Conservation (phyloP, 92 coral and sea anemone species). For the Parazoanthus swiftii region DNA sequence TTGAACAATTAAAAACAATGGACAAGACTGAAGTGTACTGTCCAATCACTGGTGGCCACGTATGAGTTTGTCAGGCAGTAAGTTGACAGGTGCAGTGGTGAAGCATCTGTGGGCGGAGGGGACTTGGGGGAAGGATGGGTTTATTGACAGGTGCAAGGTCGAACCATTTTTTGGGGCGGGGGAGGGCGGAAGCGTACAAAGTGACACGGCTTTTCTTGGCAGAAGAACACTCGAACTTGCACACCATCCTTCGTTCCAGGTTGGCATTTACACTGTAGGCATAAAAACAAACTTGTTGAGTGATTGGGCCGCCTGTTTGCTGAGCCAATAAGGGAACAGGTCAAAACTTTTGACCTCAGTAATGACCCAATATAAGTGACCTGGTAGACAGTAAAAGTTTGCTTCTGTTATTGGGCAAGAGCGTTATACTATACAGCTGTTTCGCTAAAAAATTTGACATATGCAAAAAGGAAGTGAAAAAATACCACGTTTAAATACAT, state of each 20-base stretch:
- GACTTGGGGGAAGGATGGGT: no score
- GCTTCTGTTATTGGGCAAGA: no score
- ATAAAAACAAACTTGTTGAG: neutral
- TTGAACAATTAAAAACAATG: neutral
- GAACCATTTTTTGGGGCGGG: neutral
- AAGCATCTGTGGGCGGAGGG: neutral
- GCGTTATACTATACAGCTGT: no score
- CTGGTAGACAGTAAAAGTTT: no score
- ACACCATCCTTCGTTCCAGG: constrained; percentile 1
- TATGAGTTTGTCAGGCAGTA: neutral
- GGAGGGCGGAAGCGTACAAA: constrained; percentile 11
- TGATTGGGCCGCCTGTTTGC: neutral
- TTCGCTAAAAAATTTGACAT: no score
- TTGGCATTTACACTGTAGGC: constrained; percentile 16
- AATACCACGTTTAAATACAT: no score
- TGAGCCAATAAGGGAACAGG: neutral
- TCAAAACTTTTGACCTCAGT: no score
- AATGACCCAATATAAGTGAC: neutral
- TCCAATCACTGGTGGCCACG: neutral
- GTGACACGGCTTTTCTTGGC: constrained; percentile 17
- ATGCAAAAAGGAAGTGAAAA: no score
- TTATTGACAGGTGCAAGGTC: neutral
- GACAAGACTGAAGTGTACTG: neutral
- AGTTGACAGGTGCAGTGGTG: neutral
- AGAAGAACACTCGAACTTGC: constrained; percentile 19